Conservation (phyloP, 2,113 vertebrate genomes). For the Ptyas mucosa region DNA sequence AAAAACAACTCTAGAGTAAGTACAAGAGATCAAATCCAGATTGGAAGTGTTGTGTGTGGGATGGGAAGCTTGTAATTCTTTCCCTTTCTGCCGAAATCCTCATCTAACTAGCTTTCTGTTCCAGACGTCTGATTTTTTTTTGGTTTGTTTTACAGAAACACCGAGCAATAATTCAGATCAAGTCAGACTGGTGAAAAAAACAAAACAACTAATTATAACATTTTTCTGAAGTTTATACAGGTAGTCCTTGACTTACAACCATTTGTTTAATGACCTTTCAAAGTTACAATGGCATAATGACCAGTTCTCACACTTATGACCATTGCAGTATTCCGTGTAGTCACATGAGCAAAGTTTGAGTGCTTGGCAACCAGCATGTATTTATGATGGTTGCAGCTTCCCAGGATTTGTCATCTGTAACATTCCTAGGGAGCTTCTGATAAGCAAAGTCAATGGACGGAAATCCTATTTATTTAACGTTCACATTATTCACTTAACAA, state of each 20-base stretch:
- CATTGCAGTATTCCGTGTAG: neutral
- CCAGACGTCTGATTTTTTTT: neutral
- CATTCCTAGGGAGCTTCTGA: neutral
- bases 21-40: neutral
- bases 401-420: neutral
- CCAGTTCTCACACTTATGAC: neutral
- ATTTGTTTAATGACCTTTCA: neutral
- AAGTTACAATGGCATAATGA: neutral
- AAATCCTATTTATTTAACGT: too few relatives aligned
- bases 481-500: neutral
- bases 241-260: neutral
- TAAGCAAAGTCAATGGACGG: neutral
- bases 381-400: neutral
- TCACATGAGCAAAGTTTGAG: neutral
- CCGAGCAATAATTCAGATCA: neutral
- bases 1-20: neutral
- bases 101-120: neutral
- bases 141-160: neutral
- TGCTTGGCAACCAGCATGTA: neutral
- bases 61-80: neutral
- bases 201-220: neutral
- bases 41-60: neutral
- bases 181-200: neutral
- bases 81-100: neutral
- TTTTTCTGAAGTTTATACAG: neutral